A percentile compares a stretch with the other conserved stretches of the same genome.
Conservation (phyloP, 2,888 invertebrate species). For the Sialis lutaria region DNA sequence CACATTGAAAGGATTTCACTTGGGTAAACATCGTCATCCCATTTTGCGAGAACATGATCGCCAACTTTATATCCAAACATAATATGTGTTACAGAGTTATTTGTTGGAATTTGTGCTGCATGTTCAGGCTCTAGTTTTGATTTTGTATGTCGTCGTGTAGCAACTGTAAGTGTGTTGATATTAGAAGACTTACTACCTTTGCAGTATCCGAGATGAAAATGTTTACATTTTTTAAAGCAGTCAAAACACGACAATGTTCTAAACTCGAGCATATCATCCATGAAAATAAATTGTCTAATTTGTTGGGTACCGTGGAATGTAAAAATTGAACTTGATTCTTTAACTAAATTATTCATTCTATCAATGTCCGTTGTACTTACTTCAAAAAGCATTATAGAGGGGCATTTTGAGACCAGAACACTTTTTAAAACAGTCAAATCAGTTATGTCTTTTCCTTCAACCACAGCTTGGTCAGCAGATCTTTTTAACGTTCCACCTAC, state of each 20-base stretch:
- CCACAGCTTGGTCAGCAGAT: conserved; percentile 14
- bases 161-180: too few relatives aligned
- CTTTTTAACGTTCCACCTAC: conserved; percentile 19
- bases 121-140: too few relatives aligned
- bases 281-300: neutral
- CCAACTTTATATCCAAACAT: too few relatives aligned
- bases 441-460: conserved; percentile 11
- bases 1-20: too few relatives aligned
- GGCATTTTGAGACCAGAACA: conserved; percentile 10
- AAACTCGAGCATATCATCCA: neutral
- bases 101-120: too few relatives aligned
- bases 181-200: too few relatives aligned
- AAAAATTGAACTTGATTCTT: neutral
- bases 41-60: too few relatives aligned
- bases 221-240: neutral
- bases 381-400: conserved; percentile 10
- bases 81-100: too few relatives aligned
- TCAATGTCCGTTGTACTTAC: neutral
- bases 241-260: neutral
- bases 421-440: conserved; percentile 11
- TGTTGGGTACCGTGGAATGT: neutral
- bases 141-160: too few relatives aligned
- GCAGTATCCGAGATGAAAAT: neutral
- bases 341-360: neutral
- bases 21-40: too few relatives aligned